A percentile compares a stretch with the other conserved stretches of the same genome.
Evolutionary conservation across 2,113 vertebrate species (phyloP).

Genomic region (Cyprinodon variegatus): DNA sequence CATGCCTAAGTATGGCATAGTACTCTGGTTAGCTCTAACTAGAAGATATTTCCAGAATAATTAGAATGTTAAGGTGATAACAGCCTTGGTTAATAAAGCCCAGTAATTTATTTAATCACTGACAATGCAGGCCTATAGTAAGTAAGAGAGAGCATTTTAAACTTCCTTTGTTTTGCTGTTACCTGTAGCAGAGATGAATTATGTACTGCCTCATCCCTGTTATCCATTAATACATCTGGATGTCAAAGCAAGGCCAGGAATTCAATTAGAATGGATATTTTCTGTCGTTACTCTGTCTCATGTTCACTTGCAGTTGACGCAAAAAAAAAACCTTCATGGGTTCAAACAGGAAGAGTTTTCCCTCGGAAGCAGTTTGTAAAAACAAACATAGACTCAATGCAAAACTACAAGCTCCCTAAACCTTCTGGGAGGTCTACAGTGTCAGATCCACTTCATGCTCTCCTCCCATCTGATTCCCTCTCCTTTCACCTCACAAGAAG

Average conservation of each 20-base stretch:
- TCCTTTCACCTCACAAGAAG: conserved; percentile 36
- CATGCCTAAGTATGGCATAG: too few species aligned
- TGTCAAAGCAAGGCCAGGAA: conserved; percentile 72
- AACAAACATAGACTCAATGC: conserved; percentile 72
- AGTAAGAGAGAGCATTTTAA: background rate
- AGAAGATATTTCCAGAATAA: too few species aligned
- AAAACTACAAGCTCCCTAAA: conserved; percentile 54
- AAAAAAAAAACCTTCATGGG: conserved; percentile 41
- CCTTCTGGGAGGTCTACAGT: conserved; percentile 60
- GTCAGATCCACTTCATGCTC: conserved; percentile 56
- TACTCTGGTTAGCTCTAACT: too few species aligned
- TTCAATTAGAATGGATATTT: conserved; percentile 80
- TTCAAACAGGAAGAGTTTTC: conserved; percentile 58
- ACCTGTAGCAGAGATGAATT: background rate
- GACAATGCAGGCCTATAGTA: background rate
- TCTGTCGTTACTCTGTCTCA: conserved; percentile 70
- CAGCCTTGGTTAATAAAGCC: background rate
- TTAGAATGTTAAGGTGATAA: background rate
- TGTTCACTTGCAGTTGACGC: conserved; percentile 56
- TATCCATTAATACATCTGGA: conserved; percentile 68
- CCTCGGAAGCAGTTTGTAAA: conserved; percentile 57
- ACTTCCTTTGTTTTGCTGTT: background rate
- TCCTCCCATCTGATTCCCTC: conserved; percentile 27
- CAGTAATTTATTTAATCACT: background rate
- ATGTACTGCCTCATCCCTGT: conserved; percentile 39